Evolutionary conservation across 2,888 invertebrate genomes (phyloP).

Genomic region (Halictus ligatus): DNA sequence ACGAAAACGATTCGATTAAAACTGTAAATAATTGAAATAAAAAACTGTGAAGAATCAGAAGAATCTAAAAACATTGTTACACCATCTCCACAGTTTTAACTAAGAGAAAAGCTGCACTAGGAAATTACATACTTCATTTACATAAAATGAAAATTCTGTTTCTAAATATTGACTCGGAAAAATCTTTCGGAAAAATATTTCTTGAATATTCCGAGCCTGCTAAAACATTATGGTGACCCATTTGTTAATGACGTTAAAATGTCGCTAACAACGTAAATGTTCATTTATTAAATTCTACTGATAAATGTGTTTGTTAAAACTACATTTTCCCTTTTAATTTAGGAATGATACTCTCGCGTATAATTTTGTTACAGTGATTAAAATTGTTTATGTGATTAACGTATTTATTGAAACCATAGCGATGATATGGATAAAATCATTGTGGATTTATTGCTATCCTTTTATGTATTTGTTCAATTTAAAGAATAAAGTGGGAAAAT

Average conservation of each 20-base stretch:
- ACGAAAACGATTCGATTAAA: not conserved
- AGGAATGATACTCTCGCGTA: not conserved
- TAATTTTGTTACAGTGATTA: not conserved
- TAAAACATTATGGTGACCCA: no score
- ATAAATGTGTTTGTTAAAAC: not conserved
- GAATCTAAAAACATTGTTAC: not conserved
- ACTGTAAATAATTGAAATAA: not conserved
- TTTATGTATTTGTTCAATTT: not conserved
- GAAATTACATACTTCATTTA: no score
- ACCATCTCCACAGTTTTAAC: not conserved
- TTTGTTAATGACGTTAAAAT: no score
- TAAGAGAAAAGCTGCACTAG: not conserved
- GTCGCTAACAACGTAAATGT: not conserved
- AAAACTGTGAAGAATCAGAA: not conserved
- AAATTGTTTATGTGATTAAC: not conserved
- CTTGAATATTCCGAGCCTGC: no score
- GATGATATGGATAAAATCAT: not conserved
- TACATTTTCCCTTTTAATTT: not conserved
- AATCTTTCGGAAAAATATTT: no score
- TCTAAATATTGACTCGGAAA: not conserved
- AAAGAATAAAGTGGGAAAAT: no score
- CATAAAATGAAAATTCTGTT: not conserved
- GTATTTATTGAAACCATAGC: not conserved
- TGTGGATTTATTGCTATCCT: not conserved
- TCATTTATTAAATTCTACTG: not conserved